Conservation (phyloP, 1,140 invertebrate genomes). For the Araneus ventricosus region DNA sequence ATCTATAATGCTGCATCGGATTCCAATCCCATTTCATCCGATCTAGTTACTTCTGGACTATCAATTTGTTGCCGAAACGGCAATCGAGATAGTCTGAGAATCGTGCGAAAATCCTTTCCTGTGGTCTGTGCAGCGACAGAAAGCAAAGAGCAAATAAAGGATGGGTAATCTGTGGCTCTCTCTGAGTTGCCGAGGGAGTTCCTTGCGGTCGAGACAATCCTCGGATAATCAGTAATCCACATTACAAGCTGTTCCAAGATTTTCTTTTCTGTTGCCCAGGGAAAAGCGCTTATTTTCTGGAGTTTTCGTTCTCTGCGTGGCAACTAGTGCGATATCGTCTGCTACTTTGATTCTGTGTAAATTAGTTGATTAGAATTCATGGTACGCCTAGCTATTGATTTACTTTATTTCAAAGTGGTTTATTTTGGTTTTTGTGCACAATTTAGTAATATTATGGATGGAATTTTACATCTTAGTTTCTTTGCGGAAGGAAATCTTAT, state of each 20-base stretch:
- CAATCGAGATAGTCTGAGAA: constrained; percentile 34
- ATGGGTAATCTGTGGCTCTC: not conserved
- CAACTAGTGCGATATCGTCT: not conserved
- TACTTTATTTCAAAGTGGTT: not conserved
- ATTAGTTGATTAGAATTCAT: not conserved
- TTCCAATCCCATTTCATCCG: constrained; percentile 10
- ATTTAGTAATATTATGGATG: too few relatives aligned
- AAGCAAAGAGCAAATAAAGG: constrained; percentile 50
- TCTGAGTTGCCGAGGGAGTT: constrained; percentile 44
- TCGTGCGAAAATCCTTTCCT: constrained; percentile 39
- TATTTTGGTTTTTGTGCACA: not conserved
- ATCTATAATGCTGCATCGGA: not conserved
- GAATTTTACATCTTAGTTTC: too few relatives aligned
- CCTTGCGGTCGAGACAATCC: constrained; percentile 37
- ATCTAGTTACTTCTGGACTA: not conserved
- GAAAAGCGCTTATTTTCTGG: not conserved
- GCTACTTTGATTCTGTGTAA: not conserved
- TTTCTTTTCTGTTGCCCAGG: constrained; percentile 21
- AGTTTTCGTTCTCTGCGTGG: not conserved
- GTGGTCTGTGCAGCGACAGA: constrained; percentile 19
- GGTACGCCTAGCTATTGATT: not conserved
- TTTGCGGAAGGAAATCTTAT: too few relatives aligned
- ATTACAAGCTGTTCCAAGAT: constrained; percentile 46
- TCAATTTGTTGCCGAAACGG: constrained; percentile 33
- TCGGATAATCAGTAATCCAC: constrained; percentile 42